Percentiles rank a stretch among this genome's conserved stretches.
phyloP scores from a whole-genome alignment of 2,888 invertebrate species.

The Agrotis puta region DNA sequence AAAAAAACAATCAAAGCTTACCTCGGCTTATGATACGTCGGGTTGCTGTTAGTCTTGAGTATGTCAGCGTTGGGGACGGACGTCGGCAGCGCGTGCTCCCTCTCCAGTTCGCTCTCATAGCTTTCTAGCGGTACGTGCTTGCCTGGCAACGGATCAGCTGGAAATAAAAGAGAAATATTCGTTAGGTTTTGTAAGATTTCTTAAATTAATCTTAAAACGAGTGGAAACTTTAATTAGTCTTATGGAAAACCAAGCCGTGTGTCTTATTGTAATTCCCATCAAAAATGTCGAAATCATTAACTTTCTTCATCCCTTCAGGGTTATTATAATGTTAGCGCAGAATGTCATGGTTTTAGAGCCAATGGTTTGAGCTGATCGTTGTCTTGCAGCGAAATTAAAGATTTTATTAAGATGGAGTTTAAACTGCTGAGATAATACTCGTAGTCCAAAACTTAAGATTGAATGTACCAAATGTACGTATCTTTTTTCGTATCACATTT shows the following conservation, averaged over 20 bases:
- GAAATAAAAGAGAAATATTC: constrained; percentile 67
- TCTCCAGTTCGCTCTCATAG: constrained; percentile 93
- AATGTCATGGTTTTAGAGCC: not conserved
- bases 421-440: no score
- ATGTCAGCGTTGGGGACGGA: constrained; percentile 95
- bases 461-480: no score
- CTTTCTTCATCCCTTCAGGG: no score
- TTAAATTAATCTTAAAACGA: constrained; percentile 6
- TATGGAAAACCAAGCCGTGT: not conserved
- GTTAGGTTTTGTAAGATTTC: constrained; percentile 25
- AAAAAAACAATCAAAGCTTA: constrained; percentile 66
- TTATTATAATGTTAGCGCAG: not conserved
- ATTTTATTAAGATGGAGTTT: no score
- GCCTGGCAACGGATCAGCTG: constrained; percentile 90
- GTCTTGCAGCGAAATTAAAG: no score
- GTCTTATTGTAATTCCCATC: not conserved
- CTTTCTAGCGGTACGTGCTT: constrained; percentile 90
- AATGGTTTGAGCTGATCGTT: no score
- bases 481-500: no score
- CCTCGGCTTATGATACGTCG: constrained; percentile 94
- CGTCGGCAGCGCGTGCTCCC: constrained; percentile 94
- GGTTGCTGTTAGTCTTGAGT: constrained; percentile 94
- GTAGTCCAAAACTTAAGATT: no score
- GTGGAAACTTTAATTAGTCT: not conserved
- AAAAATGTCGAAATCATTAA: no score